Conservation (phyloP, 2,113 vertebrate genomes). For the Podarcis raffonei region DNA sequence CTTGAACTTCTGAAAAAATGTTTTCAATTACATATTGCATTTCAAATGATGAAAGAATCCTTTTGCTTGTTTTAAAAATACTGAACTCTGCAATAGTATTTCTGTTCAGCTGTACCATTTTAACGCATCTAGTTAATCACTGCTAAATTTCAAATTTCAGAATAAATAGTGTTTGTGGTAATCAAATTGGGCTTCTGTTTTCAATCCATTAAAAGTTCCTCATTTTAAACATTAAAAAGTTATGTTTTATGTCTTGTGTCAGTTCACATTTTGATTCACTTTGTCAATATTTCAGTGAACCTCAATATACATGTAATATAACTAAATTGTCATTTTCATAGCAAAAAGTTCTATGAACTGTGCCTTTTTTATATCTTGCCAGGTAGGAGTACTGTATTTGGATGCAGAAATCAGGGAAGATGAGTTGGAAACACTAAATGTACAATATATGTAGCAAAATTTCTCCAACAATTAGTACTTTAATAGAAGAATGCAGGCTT, state of each 20-base stretch:
- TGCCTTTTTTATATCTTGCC: conserved; percentile 96
- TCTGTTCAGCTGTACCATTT: conserved; percentile 81
- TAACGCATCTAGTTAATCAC: conserved; percentile 74
- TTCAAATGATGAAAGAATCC: conserved; percentile 75
- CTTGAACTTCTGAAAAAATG: conserved; percentile 71
- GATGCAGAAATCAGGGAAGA: conserved; percentile 92
- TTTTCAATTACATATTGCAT: conserved; percentile 80
- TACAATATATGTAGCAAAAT: conserved; percentile 88
- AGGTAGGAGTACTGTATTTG: conserved; percentile 90
- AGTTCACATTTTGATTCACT: conserved; percentile 80
- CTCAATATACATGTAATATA: conserved; percentile 82
- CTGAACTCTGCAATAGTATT: conserved; percentile 79
- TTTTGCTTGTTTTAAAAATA: conserved; percentile 79
- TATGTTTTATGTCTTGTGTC: conserved; percentile 82
- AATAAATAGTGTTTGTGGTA: conserved; percentile 80
- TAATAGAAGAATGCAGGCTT: conserved; percentile 87
- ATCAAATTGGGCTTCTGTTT: conserved; percentile 80
- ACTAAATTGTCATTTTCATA: conserved; percentile 83
- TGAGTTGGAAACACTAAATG: conserved; percentile 87
- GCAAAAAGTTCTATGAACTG: conserved; percentile 90
- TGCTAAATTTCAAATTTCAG: conserved; percentile 78
- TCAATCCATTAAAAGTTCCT: conserved; percentile 76
- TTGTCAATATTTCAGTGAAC: conserved; percentile 82
- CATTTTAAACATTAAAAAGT: conserved; percentile 65
- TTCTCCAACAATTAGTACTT: conserved; percentile 84